Percentiles rank a stretch among this genome's conserved stretches.
phyloP scores from a whole-genome alignment of 2,797 vertebrate species.

The Urosaurus nigricauda region DNA sequence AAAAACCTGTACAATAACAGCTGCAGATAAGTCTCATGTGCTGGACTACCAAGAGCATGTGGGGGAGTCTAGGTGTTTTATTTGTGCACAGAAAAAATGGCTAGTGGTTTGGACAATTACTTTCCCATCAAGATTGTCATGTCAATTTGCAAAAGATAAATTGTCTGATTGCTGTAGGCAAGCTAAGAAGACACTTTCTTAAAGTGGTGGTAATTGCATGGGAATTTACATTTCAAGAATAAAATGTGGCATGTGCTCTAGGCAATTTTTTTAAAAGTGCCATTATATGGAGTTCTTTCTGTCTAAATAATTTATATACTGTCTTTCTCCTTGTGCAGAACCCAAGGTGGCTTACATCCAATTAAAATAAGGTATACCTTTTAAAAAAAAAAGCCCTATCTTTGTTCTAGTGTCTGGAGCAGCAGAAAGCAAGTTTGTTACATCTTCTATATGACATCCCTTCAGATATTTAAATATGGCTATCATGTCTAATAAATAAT shows the following conservation, averaged over 20 bases:
- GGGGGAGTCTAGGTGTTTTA: neutral
- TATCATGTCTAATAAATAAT: too few species aligned
- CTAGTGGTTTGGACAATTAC: neutral
- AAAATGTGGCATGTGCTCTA: neutral
- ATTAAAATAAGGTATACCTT: too few species aligned
- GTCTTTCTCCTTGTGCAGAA: too few species aligned
- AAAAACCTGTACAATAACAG: neutral
- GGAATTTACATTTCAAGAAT: neutral
- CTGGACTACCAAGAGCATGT: neutral
- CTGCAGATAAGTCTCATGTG: constrained; percentile 26
- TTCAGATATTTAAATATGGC: too few species aligned
- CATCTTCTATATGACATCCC: too few species aligned
- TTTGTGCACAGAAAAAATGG: neutral
- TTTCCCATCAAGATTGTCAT: neutral
- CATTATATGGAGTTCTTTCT: too few species aligned
- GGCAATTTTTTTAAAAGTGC: neutral
- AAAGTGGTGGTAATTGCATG: neutral
- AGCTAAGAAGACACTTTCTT: neutral
- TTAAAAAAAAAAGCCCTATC: too few species aligned
- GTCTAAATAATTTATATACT: too few species aligned
- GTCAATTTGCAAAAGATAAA: neutral
- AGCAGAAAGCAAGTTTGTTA: too few species aligned
- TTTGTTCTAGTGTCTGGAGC: too few species aligned
- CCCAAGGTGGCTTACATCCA: too few species aligned
- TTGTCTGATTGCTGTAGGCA: neutral